These are phyloP conservation scores for Parochlus steinenii DNA, from an alignment of 2,888 invertebrate species.

Conservation along the genomic window DNA sequence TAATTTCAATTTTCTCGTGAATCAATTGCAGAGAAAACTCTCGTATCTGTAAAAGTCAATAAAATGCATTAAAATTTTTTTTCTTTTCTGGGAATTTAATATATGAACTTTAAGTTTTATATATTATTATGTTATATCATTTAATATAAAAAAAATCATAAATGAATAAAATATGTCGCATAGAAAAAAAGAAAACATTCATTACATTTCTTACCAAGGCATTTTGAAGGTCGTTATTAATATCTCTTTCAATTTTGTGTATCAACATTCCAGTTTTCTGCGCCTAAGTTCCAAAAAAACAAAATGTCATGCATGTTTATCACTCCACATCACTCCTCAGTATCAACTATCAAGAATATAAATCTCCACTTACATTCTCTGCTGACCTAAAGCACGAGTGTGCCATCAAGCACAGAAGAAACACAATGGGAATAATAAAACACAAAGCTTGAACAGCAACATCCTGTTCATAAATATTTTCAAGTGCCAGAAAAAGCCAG, in stretches of 20 bases:
- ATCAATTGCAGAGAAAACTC: slow-evolving; percentile 26
- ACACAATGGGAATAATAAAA: slow-evolving; percentile 18
- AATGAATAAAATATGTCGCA: no score
- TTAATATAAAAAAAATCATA: no score
- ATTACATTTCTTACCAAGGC: slow-evolving; percentile 18
- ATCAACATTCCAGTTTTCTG: slow-evolving; percentile 26
- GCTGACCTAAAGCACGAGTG: slow-evolving; percentile 19
- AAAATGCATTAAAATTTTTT: no score
- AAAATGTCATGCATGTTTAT: not conserved
- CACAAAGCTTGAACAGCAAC: slow-evolving; percentile 14
- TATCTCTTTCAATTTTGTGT: slow-evolving; percentile 23
- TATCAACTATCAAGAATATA: no score
- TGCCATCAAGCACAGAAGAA: slow-evolving; percentile 16
- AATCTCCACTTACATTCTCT: slow-evolving; percentile 22
- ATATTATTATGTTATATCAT: no score
- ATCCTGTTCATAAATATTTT: slow-evolving; percentile 7
- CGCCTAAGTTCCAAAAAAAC: slow-evolving; percentile 20
- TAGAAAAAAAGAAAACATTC: not conserved
- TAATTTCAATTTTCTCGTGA: slow-evolving; percentile 25
- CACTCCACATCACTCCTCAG: no score
- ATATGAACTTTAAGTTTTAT: no score
- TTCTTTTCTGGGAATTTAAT: no score
- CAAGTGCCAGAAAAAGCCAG: slow-evolving; percentile 20
- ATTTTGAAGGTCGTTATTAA: slow-evolving; percentile 24
- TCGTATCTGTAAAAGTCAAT: slow-evolving; percentile 15